Evolutionary conservation across 2,797 vertebrate genomes (phyloP).

Genomic region (Crossoptilon crossoptilon): DNA sequence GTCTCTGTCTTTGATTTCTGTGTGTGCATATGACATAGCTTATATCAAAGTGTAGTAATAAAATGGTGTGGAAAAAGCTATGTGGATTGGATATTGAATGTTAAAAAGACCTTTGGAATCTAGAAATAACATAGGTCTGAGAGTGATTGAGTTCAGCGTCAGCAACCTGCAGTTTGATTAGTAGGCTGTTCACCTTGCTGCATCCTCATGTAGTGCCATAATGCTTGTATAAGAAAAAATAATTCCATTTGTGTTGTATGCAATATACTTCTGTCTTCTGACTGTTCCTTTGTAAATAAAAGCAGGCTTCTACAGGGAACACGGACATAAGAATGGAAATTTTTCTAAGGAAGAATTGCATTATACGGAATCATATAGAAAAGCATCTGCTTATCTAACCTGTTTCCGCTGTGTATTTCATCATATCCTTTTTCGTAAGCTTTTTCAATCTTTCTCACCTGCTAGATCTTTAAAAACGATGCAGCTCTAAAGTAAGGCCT

Average conservation of each 20-base stretch:
- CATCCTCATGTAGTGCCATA: neutral
- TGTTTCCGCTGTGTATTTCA: neutral
- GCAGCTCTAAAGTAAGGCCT: neutral
- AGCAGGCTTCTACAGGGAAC: neutral
- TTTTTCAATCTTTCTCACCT: slow-evolving; percentile 32
- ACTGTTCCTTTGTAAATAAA: neutral
- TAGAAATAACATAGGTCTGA: neutral
- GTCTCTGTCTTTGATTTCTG: neutral
- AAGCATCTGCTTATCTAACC: slow-evolving; percentile 1
- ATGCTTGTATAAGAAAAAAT: slow-evolving; percentile 27
- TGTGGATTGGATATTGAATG: neutral
- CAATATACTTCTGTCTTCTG: neutral
- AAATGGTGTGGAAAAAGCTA: neutral
- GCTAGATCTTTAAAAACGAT: slow-evolving; percentile 4
- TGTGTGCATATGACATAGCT: neutral
- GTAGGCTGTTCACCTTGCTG: neutral
- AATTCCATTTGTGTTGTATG: neutral
- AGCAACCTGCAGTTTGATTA: slow-evolving; percentile 19
- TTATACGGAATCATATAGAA: neutral
- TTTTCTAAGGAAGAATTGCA: slow-evolving; percentile 3
- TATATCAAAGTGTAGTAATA: neutral
- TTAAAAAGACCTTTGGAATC: neutral
- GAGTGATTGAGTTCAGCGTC: neutral
- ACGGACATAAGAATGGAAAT: slow-evolving; percentile 5
- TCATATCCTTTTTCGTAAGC: slow-evolving; percentile 2